Percentiles rank a stretch among this genome's conserved stretches.
Evolutionary conservation across 1,140 invertebrate genomes (phyloP).

Genomic region (Nixonia krombeini): DNA sequence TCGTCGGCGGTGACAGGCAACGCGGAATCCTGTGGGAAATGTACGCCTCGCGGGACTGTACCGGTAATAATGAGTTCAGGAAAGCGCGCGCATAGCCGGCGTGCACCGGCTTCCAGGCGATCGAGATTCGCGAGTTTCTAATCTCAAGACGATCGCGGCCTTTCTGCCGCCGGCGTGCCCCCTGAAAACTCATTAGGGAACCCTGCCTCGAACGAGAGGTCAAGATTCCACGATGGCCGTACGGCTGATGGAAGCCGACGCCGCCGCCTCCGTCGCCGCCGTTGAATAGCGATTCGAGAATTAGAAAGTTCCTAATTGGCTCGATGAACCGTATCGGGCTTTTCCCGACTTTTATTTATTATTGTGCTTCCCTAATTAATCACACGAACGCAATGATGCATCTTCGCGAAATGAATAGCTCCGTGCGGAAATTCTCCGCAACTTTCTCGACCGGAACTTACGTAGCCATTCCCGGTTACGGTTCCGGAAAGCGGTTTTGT

Average conservation of each 20-base stretch:
- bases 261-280: no score
- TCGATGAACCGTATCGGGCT: constrained; percentile 25
- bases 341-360: constrained; percentile 21
- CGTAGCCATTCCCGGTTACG: no score
- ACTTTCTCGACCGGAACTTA: not conserved
- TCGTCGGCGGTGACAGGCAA: not conserved
- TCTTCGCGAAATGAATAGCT: not conserved
- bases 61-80: constrained; percentile 49
- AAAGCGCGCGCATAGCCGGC: constrained; percentile 47
- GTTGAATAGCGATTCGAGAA: constrained; percentile 27
- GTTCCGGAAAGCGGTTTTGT: no score
- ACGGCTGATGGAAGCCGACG: constrained; percentile 25
- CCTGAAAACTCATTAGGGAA: constrained; percentile 48
- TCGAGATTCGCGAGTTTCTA: constrained; percentile 50
- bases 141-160: constrained; percentile 39
- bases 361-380: constrained; percentile 27
- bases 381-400: constrained; percentile 9
- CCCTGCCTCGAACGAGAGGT: constrained; percentile 33
- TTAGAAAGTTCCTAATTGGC: constrained; percentile 43
- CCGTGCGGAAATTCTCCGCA: not conserved
- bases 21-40: constrained; percentile 26
- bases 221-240: constrained; percentile 38
- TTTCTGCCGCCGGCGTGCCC: constrained; percentile 2
- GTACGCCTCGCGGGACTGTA: constrained; percentile 30
- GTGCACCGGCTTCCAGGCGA: constrained; percentile 42